Evolutionary conservation across 64 coral and sea anemone species (phyloP), one percentile per base, ranked within the genome.

Genomic region (Porites australiensis): DNA sequence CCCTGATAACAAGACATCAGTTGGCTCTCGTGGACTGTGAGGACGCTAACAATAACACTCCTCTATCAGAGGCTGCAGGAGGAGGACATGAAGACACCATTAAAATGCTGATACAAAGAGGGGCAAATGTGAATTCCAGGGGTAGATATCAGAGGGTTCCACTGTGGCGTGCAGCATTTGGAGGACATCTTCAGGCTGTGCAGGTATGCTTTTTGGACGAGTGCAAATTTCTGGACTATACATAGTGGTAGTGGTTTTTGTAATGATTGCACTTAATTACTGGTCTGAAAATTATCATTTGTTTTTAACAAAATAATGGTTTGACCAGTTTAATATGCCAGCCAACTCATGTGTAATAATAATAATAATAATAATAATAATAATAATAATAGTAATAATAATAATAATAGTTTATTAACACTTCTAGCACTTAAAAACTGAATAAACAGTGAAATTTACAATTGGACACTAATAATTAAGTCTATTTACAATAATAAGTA

Each of bases 21-120:
- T 11, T 93, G 66, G 90, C 87, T 18, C 79, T 99, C 13, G 88
- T 94, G 2, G 97, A 99, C 37, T 96, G 97, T 57, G 90, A 94
- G 61, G 97, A 99, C 91, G 97, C 97, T 23, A 99, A 99, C 61
- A 93, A 93, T 15, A 99, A 99, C 72, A 94, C 97, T 16, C 97
- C 97, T 13, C 73, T 99, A 3, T 99, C 97, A 76, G 97, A 99
- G 59, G 97, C 97, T 46, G 87, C 94, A 74, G 88, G 90, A 4
- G 97, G 97, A 16, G 97, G 97, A 6, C 94, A 99, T 89, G 85
- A 51, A 13, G 91, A 94, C 6, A 99, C 97, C 4, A 96, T 99
- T 21, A 86, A 62, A 22, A 76, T 99, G 58, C 79, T 99, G 11
- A 88, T 99, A 21, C 82, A 96, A 72, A 91, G 82, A 66, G 97